These are phyloP conservation scores for Noctua janthe DNA, from an alignment of 2,888 invertebrate genomes.

Conservation along the genomic window DNA sequence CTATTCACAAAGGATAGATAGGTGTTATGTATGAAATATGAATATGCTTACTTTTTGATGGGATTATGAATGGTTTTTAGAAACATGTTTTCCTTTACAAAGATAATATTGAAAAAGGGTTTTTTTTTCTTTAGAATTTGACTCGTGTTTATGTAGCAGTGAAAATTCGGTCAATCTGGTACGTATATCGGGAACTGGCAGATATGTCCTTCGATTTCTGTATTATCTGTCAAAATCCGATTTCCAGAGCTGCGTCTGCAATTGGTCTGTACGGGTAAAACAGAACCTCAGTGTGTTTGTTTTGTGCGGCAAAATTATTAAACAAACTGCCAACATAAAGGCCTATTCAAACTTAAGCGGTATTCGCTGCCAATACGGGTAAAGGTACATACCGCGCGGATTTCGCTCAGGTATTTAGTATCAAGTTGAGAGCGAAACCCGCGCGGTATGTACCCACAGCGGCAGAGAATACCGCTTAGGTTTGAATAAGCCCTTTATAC, in stretches of 20 bases:
- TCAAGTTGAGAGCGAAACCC: no score
- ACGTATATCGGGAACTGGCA: not conserved
- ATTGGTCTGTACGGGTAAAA: no score
- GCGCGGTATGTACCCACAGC: no score
- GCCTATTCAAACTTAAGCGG: no score
- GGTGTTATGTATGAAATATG: conserved; percentile 53
- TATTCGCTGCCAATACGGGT: no score
- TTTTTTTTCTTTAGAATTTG: not conserved
- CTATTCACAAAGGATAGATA: conserved; percentile 69
- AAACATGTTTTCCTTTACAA: not conserved
- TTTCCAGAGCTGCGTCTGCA: no score
- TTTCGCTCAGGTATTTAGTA: no score
- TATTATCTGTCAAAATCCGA: no score
- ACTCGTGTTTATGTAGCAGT: not conserved
- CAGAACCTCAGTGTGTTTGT: not conserved
- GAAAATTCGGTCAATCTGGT: not conserved
- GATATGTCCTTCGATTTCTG: not conserved
- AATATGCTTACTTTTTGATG: conserved; percentile 34
- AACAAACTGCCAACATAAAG: not conserved
- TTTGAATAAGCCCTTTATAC: no score
- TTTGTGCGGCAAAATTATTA: not conserved
- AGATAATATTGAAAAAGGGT: not conserved
- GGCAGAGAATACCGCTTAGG: no score
- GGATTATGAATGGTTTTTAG: conserved; percentile 13
- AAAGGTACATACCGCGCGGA: no score